Percentiles rank a stretch among this genome's conserved stretches.
Conservation (phyloP, 2,797 vertebrate species). For the Chloroceryle inda region DNA sequence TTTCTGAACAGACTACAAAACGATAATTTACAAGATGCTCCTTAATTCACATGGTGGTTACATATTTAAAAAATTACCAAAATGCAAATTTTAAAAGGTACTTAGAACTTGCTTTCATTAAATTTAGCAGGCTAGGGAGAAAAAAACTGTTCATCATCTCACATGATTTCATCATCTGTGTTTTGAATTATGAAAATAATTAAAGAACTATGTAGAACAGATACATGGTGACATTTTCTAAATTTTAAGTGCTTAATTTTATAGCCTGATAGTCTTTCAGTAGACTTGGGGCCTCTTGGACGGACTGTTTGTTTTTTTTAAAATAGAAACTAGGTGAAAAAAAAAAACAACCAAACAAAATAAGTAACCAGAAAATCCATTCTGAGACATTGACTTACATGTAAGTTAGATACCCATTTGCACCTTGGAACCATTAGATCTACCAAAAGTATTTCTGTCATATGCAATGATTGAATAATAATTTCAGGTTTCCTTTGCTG, state of each 20-base stretch:
- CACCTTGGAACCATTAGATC: neutral
- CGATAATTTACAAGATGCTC: neutral
- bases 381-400: neutral
- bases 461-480: neutral
- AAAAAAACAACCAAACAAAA: neutral
- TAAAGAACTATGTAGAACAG: neutral
- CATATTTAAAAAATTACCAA: neutral
- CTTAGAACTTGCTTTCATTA: neutral
- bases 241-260: neutral
- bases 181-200: neutral
- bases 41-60: neutral
- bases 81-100: neutral
- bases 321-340: neutral
- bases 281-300: neutral
- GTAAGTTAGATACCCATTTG: neutral
- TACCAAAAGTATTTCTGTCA: neutral
- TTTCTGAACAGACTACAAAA: neutral
- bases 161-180: neutral
- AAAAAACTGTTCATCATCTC: neutral
- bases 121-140: neutral
- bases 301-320: rapidly evolving
- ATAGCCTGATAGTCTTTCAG: neutral
- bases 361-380: neutral
- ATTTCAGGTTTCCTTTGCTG: neutral
- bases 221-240: neutral